A percentile compares a stretch with the other conserved stretches of the same genome.
Conservation (phyloP, 2,888 invertebrate genomes). For the Conus canariensis region DNA sequence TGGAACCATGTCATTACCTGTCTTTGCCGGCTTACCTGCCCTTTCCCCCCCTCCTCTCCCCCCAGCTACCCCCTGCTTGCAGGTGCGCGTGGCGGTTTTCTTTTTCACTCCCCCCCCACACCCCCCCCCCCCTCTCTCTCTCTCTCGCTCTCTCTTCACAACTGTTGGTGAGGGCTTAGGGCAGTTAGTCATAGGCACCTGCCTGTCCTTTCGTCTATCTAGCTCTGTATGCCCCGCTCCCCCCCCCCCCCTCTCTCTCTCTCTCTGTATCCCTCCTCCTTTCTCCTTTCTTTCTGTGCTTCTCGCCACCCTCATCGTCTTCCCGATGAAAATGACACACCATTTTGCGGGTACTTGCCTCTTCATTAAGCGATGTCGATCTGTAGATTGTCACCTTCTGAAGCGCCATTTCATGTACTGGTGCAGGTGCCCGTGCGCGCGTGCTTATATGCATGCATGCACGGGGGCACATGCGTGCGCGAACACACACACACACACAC, state of each 20-base stretch:
- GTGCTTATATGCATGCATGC: not conserved
- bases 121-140: not conserved
- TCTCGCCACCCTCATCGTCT: not conserved
- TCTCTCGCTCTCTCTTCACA: not conserved
- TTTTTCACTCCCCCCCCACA: not conserved
- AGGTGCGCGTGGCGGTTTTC: slow-evolving; percentile 4
- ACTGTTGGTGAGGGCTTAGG: not conserved
- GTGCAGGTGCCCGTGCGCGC: not conserved
- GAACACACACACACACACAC: too few species aligned
- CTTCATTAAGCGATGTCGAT: too few species aligned
- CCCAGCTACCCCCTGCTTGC: not conserved
- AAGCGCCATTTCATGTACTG: too few species aligned
- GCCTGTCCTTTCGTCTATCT: not conserved
- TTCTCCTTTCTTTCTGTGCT: not conserved
- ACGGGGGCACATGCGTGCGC: not conserved
- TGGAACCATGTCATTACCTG: slow-evolving; percentile 36
- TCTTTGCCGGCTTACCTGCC: slow-evolving; percentile 19
- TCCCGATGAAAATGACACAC: not conserved
- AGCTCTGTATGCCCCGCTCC: not conserved
- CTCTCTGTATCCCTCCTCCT: not conserved
- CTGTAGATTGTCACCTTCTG: too few species aligned
- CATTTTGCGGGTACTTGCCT: too few species aligned
- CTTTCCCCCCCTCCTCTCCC: not conserved
- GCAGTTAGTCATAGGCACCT: not conserved
- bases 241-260: not conserved